Evolutionary conservation across 2,888 invertebrate species (phyloP), one percentile per base, ranked within the genome.

Genomic region (Sesia bembeciformis): DNA sequence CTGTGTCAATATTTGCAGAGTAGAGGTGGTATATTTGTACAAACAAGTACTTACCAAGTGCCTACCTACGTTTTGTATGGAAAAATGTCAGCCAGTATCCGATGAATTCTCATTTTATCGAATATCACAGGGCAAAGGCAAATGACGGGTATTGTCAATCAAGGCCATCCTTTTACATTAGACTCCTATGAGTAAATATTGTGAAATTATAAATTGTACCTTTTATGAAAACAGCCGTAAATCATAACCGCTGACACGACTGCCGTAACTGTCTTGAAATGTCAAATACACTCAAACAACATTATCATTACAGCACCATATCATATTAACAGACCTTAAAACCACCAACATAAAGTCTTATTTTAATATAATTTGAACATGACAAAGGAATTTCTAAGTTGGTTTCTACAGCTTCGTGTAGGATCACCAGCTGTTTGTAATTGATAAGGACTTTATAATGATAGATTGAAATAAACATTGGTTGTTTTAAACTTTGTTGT

Each of bases 231-330:
- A 46, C 46, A 46, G 46, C 46, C 46, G 46, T 46, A 7, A 46
- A 46, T 46, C 46, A 46, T 46, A 46, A 46, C 60, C 59, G 59
- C 57, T 67, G 66, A 67, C 66, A 61, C 60, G 59, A 62, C 57
- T 58, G 60, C 65, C 69, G 66, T 67, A 68, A 64, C 63, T 66
- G 65, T 68, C 70, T 61, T 55, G 60, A 62, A 64, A 67, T 62
- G 65, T 70, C 67, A 67, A 62, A 67, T 67, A 60, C n/a, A 46
- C 46, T 46, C 23, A 8, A 23, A 46, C 46, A 46, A 46, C 6
- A 7, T 46, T 46, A 46, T n/a, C 5, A 23, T 46, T n/a, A 5
- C 23, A 46, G 4, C 8, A 7, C 8, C 4, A 46, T 23, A 46
- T 8, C n/a, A 46, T 46, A 8, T 8, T 46, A 8, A 4, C n/a